phyloP scores from a whole-genome alignment of 2,113 vertebrate genomes.

The Dicerorhinus sumatrensis region DNA sequence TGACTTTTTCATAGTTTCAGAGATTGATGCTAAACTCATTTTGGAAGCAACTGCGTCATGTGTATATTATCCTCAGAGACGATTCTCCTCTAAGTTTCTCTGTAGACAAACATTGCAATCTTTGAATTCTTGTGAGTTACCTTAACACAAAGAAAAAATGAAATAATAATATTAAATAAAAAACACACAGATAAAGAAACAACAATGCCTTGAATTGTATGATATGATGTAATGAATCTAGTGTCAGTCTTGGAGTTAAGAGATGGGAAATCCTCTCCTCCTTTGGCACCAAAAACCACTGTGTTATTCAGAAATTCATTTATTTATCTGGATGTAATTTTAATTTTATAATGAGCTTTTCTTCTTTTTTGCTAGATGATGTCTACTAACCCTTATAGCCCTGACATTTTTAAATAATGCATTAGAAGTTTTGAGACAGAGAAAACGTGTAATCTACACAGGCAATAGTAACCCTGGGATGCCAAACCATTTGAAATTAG shows the following conservation, averaged over 20 bases:
- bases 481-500: background rate
- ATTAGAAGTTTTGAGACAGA: background rate
- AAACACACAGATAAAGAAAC: background rate
- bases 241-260: background rate
- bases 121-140: background rate
- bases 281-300: background rate
- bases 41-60: background rate
- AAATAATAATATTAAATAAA: background rate
- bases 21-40: background rate
- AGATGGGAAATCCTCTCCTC: background rate
- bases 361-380: background rate
- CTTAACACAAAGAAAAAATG: background rate
- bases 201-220: background rate
- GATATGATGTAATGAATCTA: background rate
- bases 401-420: background rate
- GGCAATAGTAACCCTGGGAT: background rate
- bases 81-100: background rate
- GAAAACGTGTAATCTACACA: background rate
- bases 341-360: background rate
- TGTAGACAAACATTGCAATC: background rate
- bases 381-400: background rate
- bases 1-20: background rate
- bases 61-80: background rate
- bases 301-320: background rate
- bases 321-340: background rate